Evolutionary conservation across 2,888 invertebrate genomes (phyloP).

Genomic region (Callyntrura guangdongensis): DNA sequence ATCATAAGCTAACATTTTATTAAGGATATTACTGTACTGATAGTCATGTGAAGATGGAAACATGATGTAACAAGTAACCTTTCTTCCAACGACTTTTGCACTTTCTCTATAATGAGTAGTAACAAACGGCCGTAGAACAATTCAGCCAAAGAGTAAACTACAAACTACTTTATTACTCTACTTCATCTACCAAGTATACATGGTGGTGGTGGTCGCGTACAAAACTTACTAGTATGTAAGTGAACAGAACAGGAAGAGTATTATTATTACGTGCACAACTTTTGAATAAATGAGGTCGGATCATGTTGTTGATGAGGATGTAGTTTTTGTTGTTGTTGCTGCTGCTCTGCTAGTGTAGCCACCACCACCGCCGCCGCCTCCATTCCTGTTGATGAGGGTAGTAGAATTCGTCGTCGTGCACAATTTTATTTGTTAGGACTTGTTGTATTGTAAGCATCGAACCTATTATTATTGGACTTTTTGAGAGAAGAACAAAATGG

Average conservation of each 20-base stretch:
- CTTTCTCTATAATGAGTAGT: conserved; percentile 25
- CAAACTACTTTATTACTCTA: conserved; percentile 31
- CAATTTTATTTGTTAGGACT: conserved; percentile 46
- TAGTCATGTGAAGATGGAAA: neutral
- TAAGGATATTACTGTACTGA: too few relatives aligned
- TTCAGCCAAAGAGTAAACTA: conserved; percentile 48
- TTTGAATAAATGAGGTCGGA: conserved; percentile 79
- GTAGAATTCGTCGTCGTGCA: neutral
- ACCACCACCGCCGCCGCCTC: neutral
- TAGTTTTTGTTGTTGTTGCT: conserved; percentile 34
- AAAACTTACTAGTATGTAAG: neutral
- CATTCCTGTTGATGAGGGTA: conserved; percentile 31
- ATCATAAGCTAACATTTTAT: too few relatives aligned
- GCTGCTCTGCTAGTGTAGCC: neutral
- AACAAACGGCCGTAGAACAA: conserved; percentile 61
- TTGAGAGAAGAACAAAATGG: conserved; percentile 50
- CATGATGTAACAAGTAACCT: conserved; percentile 1
- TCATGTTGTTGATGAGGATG: conserved; percentile 60
- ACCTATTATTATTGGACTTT: conserved; percentile 71
- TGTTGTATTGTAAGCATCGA: conserved; percentile 29
- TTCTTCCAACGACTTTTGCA: neutral
- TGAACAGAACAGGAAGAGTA: conserved; percentile 27
- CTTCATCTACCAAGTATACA: too few relatives aligned
- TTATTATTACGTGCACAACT: conserved; percentile 62
- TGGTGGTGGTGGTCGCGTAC: neutral